Evolutionary conservation across 2,113 vertebrate genomes (phyloP), one percentile per base, ranked within the genome.

Genomic region (Murina feae): DNA sequence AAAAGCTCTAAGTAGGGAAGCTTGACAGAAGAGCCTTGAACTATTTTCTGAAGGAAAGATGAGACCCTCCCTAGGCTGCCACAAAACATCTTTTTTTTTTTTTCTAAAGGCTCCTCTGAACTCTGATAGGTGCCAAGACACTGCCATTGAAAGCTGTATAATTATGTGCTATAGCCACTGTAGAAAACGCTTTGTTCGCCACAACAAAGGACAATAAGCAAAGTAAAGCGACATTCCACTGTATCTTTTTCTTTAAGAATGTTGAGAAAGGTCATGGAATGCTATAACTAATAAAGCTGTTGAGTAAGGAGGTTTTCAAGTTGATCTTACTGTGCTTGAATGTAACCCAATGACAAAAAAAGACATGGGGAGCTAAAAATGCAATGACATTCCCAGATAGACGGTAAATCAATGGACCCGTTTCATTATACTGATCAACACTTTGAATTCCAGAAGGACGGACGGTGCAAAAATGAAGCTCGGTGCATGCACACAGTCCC

Each of bases 11-110:
- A 98, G 98, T 98, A 98, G 98, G 98, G 98, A 98, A 98, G 98
- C 98, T 98, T 99, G 99, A 99, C 98, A 99, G 99, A 99, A 99
- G 98, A 99, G 99, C 99, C 98, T 99, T 99, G 99, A 99, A 99
- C 98, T 98, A 97, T 99, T 98, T 98, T 98, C 98, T 99, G 98
- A 99, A 99, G 98, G 99, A 99, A 99, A 99, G 99, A 99, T 99
- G 99, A 99, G 98, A 99, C 98, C 98, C 99, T 99, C 99, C 98
- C 98, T 99, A 98, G 99, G 98, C 99, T 98, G 98, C 99, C 99
- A 99, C 99, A 99, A 99, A 99, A 99, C 98, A 98, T 98, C 98
- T 99, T 99, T 99, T 99, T 99, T 98, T 99, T 99, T 98, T 97
- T 98, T 98, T 98, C 98, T 98, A 99, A 98, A 98, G 98, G 98